Evolutionary conservation across 2,888 invertebrate genomes (phyloP).

Genomic region (Yponomeuta plumbellus): DNA sequence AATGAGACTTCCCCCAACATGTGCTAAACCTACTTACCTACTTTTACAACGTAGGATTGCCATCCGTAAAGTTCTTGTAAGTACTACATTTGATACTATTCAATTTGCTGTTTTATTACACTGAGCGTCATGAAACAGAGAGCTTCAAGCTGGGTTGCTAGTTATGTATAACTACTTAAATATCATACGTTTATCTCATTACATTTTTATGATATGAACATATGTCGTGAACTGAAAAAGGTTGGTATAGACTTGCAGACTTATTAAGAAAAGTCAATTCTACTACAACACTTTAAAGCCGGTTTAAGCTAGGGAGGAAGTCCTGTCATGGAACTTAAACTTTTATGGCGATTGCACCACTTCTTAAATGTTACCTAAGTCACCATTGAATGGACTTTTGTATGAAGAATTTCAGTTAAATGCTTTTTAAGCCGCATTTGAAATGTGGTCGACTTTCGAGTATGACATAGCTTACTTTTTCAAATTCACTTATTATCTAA

Average conservation of each 20-base stretch:
- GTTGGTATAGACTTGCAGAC: not conserved
- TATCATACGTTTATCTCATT: not conserved
- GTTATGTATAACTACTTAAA: not conserved
- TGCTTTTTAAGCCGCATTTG: no score
- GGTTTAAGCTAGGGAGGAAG: no score
- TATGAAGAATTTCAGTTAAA: no score
- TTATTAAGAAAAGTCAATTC: no score
- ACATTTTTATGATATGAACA: not conserved
- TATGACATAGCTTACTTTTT: no score
- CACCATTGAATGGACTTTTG: no score
- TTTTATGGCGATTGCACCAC: no score
- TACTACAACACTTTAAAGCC: no score
- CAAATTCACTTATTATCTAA: no score
- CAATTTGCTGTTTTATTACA: constrained; percentile 19
- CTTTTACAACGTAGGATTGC: not conserved
- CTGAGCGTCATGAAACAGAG: constrained; percentile 17
- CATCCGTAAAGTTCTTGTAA: constrained; percentile 6
- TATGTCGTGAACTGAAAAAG: not conserved
- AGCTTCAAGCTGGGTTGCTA: not conserved
- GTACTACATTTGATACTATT: constrained; percentile 17
- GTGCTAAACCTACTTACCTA: not conserved
- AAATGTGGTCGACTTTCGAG: no score
- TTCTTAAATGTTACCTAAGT: no score
- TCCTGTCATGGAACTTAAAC: no score
- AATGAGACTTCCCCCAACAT: not conserved